Base-by-base conservation (phyloP, 2,888 invertebrate genomes). In the Scaptomyza tumidula region DNA sequence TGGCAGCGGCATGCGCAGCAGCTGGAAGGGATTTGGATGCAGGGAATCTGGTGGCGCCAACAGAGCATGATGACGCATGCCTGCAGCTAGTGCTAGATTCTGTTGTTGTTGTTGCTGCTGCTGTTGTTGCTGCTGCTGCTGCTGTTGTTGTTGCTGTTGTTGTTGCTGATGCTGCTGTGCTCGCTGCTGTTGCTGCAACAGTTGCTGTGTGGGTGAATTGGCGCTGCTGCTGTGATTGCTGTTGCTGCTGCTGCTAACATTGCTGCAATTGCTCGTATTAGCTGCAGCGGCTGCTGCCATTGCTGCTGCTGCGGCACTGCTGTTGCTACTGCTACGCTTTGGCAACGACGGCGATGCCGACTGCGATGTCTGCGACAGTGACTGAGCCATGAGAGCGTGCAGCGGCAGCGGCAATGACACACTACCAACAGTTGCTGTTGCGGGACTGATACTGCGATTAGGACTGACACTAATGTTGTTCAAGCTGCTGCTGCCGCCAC, bases 1-100 rank as follows among this genome's bases (percentile, higher is more conserved):
- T 59, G 96, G 95, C 86, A 96, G 91, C 49, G 96, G 96, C 94
- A 97, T 94, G 86, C 96, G 93, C 57, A 96, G 93, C 78, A 97
- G 92, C 80, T 95, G 95, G 91, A 96, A 96, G 9, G 96, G 96
- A 86, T 92, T 92, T 75, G 95, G 94, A 90, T 96, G 96, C 90
- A 95, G 92, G 80, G 95, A 95, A 33, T 95, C 95, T 48, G 95
- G 96, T 49, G 95, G 95, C 68, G 95, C 91, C 71, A 95, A 91
- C 6, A 94, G 93, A 77, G 95, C 95, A 86, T 96, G 96, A 58
- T 95, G 94, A 75, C 95, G 92, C 80, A 94, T 94, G 4, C 90
- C 91, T 1, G 91, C 91, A 2, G 91, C 92, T 39, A 94, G 93
- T 92, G 93, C 88, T 29, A 89, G 71, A 92, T 67, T 93, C 92